Base-by-base conservation (phyloP, 2,888 invertebrate species). In the Eucera pruinosa region DNA sequence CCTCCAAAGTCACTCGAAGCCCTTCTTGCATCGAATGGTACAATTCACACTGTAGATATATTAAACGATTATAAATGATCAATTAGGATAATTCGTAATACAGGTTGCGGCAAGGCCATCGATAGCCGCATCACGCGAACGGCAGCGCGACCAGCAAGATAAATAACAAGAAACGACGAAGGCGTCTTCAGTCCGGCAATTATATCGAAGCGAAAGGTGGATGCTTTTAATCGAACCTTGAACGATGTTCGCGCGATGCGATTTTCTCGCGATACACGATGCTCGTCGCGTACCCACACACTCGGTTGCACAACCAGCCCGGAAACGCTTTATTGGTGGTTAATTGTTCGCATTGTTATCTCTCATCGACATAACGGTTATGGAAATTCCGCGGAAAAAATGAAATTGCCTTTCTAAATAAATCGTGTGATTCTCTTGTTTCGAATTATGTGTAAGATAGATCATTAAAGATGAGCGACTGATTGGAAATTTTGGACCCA, bases 321-420 rank as follows among this genome's bases (percentile, higher is more conserved):
- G 84, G 84, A 84, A 84, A 81, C 57, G 68, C 73, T 70, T 81
- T 70, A 85, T 81, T 78, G 81, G 60, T 69, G 86, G 62, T 75
- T 79, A 84, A 85, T 84, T 83, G 70, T 74, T 74, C 52, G 65
- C 75, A 73, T 81, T 72, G 82, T 80, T 85, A 67, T 68, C 67
- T 80, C 70, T 48, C 70, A 66, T n/a, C 60, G 60, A 61, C 65
- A 72, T 78, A 73, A 81, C 69, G 58, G 69, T 80, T 68, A 76
- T 69, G 79, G 79, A 83, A 79, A 82, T 73, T 68, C 52, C 54
- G 11, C 52, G 66, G 61, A 62, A 80, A 82, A 77, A 72, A 50
- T 45, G 30, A 72, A 70, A 66, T 70, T 33, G 54, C 43, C 52
- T 67, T 77, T 72, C 62, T 23, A 20, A 41, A 27, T 30, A 66